These are phyloP conservation scores for Macquaria ambigua DNA, from an alignment of 2,113 vertebrate genomes.

Conservation along the genomic window DNA sequence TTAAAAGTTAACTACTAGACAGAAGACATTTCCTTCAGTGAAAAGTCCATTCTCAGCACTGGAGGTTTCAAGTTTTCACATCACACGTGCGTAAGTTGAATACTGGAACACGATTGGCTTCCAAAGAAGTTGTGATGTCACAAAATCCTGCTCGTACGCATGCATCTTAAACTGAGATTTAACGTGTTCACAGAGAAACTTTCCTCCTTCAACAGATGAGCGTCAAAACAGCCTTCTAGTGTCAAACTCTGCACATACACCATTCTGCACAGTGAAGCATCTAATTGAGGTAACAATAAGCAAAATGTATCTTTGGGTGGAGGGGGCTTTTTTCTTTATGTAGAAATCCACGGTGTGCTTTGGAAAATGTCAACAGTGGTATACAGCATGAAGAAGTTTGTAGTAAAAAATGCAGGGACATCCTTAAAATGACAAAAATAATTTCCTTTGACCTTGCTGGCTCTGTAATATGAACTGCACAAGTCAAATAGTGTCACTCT, in stretches of 20 bases:
- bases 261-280: background rate
- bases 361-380: conserved; percentile 9
- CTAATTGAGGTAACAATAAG: background rate
- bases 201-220: background rate
- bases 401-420: background rate
- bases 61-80: background rate
- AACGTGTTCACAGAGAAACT: background rate
- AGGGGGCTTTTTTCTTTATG: background rate
- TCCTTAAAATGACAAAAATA: background rate
- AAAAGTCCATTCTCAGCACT: background rate
- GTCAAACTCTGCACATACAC: background rate
- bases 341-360: conserved; percentile 8
- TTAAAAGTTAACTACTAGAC: background rate
- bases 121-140: background rate
- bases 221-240: background rate
- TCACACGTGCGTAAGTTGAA: background rate
- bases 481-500: conserved; percentile 4
- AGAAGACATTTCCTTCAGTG: background rate
- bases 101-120: background rate
- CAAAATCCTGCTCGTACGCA: background rate
- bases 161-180: background rate
- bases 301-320: background rate
- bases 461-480: background rate
- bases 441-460: background rate
- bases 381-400: background rate